Base-by-base conservation (phyloP, 2,888 invertebrate species). In the Anoplius nigerrimus region DNA sequence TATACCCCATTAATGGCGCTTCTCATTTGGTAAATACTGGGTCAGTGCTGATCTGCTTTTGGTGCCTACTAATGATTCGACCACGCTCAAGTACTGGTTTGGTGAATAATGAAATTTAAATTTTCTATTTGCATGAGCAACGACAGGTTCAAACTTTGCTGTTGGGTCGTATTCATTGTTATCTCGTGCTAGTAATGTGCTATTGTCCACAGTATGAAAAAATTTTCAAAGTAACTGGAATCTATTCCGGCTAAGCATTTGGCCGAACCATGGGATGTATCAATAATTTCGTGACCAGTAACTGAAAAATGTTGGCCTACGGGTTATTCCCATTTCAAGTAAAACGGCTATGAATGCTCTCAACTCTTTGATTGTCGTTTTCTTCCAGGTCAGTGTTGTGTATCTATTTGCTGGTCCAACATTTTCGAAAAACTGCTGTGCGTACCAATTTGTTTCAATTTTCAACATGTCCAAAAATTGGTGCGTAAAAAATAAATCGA, bases 61-160 rank as follows among this genome's bases (percentile, higher is more conserved):
- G 8, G 81, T 81, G 56, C 79, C 81, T 54, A 82, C 79, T 65
- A 79, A 71, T 18, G 75, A 81, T 66, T 81, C 81, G 53, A 78
- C 79, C 13, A 82, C 69, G 57, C 68, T 70, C 57, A 83, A 60
- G 34, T 83, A 69, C 20, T 74, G 67, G 21, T 70, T 24, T 16
- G 78, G 80, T 24, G 66, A 58, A 72, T 80, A 81, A 69, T 78
- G 46, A 48, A 65, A 74, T 60, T 62, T 72, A 63, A 82, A 82
- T 55, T 73, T 70, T 0, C 43, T 69, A 69, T 82, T 82, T 58
- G 78, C 79, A 58, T 82, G 78, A n/a, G 75, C 64, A 69, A 81
- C 72, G 16, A 82, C 52, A 11, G 66, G 66, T 59, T 75, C 34
- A 72, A 77, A 79, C 53, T 74, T 76, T 24, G 62, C 74, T 66